Evolutionary conservation across 2,797 vertebrate species (phyloP).

Genomic region (Pagetopsis macropterus): DNA sequence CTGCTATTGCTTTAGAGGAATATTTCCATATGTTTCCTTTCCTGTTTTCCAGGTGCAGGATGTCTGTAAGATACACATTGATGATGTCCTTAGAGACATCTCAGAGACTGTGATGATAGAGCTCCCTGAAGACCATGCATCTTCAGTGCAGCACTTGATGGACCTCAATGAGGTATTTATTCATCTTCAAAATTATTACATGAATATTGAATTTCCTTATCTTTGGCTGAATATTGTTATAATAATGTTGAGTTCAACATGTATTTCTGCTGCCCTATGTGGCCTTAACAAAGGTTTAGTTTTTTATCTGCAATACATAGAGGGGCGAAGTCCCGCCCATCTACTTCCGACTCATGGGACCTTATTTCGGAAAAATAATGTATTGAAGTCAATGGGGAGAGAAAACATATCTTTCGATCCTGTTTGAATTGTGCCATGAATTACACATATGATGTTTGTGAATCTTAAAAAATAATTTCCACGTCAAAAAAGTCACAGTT

Average conservation of each 20-base stretch:
- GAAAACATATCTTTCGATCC: no score
- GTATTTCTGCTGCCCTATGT: neutral
- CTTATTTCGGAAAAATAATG: no score
- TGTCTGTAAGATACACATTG: slow-evolving; percentile 81
- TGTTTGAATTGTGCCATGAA: no score
- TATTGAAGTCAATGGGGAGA: no score
- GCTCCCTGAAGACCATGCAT: slow-evolving; percentile 74
- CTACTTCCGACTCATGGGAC: no score
- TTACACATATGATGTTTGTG: no score
- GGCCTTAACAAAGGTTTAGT: neutral
- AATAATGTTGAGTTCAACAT: neutral
- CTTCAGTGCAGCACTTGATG: slow-evolving; percentile 78
- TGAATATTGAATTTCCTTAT: neutral
- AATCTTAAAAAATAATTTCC: no score
- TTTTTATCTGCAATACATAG: no score
- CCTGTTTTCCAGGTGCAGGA: slow-evolving; percentile 78
- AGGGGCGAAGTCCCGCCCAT: no score
- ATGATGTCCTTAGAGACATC: slow-evolving; percentile 82
- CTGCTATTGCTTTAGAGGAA: neutral
- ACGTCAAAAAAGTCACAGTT: no score
- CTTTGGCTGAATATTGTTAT: neutral
- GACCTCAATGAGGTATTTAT: slow-evolving; percentile 80
- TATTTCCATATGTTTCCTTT: neutral
- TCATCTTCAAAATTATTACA: neutral
- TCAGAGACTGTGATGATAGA: slow-evolving; percentile 81